Percentiles rank a stretch among this genome's conserved stretches.
These are phyloP conservation scores for Dendrolimus punctatus DNA, from an alignment of 1,140 invertebrate genomes.

Conservation along the genomic window DNA sequence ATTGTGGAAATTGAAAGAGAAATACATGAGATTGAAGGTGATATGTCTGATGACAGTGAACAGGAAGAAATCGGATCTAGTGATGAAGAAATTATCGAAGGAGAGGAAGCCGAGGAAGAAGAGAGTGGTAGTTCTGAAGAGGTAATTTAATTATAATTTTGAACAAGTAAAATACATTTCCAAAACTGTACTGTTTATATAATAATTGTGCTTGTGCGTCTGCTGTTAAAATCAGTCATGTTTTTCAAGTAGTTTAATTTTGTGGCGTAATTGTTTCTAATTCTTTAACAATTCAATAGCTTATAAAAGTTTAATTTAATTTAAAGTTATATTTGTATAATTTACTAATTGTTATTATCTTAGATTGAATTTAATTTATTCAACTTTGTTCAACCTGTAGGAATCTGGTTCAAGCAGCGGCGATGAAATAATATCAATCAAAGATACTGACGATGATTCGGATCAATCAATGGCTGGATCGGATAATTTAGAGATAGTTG, in stretches of 20 bases:
- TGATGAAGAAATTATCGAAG: constrained; percentile 16
- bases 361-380: no score
- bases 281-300: no score
- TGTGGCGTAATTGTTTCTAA: no score
- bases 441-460: constrained; percentile 28
- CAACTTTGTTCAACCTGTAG: no score
- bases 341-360: no score
- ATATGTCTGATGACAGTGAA: constrained; percentile 15
- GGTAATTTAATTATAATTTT: constrained; percentile 17
- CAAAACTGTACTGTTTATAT: no score
- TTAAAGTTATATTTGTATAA: no score
- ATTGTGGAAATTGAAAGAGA: constrained; percentile 57
- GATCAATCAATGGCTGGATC: constrained; percentile 11
- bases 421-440: constrained; percentile 36
- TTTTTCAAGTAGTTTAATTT: no score
- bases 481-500: no score
- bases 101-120: constrained; percentile 14
- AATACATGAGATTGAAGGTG: constrained; percentile 50
- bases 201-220: no score
- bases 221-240: no score
- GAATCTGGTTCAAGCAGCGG: constrained; percentile 1
- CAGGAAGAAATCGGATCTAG: constrained; percentile 4
- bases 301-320: no score
- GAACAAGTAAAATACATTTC: neutral
- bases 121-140: constrained; percentile 19